A percentile compares a stretch with the other conserved stretches of the same genome.
These are phyloP conservation scores for Cecropterus lyciades DNA, from an alignment of 1,140 invertebrate species.

Conservation along the genomic window DNA sequence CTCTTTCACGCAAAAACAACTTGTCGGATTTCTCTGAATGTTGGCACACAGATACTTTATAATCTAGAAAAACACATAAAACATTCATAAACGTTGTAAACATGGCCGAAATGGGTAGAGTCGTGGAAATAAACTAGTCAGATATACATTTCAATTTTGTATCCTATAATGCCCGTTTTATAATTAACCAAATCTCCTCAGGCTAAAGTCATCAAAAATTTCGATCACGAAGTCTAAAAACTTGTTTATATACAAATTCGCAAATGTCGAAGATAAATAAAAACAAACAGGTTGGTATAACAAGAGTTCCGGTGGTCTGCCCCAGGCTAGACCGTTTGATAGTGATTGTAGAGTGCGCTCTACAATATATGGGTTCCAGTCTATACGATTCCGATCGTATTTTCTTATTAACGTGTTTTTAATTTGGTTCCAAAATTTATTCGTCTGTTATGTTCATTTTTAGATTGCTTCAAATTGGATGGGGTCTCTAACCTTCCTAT, in stretches of 20 bases:
- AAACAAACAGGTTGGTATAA: slow-evolving; percentile 40
- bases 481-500: too few species aligned
- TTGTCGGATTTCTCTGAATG: too few species aligned
- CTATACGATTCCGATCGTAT: not conserved
- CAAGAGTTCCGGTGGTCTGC: slow-evolving; percentile 47
- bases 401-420: too few species aligned
- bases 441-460: too few species aligned
- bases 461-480: too few species aligned
- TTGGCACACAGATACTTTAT: too few species aligned
- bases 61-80: too few species aligned
- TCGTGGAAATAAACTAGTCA: too few species aligned
- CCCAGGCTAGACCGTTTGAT: slow-evolving; percentile 45
- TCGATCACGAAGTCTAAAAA: slow-evolving; percentile 12
- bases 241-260: slow-evolving; percentile 21
- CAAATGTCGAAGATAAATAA: slow-evolving; percentile 13
- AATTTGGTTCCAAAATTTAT: too few species aligned
- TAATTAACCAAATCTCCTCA: not conserved
- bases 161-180: not conserved
- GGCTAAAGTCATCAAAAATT: slow-evolving; percentile 11
- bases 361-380: slow-evolving; percentile 31
- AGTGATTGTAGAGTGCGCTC: slow-evolving; percentile 38
- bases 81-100: too few species aligned
- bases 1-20: too few species aligned
- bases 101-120: too few species aligned
- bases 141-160: not conserved